Evolutionary conservation across 2,113 vertebrate species (phyloP).

Genomic region (Scomber colias): DNA sequence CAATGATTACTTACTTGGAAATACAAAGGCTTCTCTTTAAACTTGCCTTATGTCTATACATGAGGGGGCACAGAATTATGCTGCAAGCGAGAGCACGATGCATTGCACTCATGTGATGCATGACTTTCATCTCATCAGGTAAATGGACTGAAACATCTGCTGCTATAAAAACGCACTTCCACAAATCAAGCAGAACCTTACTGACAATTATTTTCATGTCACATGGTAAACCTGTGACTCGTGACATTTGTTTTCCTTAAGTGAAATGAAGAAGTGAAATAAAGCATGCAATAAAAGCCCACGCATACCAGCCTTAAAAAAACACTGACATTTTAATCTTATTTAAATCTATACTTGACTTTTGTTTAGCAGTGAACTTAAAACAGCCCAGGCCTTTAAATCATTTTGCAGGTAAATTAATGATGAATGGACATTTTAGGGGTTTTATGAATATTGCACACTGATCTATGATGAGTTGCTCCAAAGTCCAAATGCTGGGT

Average conservation of each 20-base stretch:
- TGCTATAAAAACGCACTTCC: slow-evolving; percentile 29
- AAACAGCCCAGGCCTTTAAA: neutral
- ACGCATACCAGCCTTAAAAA: neutral
- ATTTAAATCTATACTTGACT: neutral
- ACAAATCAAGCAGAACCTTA: slow-evolving; percentile 41
- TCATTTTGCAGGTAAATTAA: neutral
- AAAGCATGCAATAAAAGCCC: neutral
- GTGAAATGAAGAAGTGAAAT: slow-evolving; percentile 31
- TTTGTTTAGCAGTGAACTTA: too few species aligned
- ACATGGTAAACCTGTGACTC: slow-evolving; percentile 18
- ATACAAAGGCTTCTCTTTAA: neutral
- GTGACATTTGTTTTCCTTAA: neutral
- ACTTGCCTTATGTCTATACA: neutral
- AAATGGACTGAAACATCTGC: slow-evolving; percentile 42
- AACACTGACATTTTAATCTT: neutral
- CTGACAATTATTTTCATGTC: slow-evolving; percentile 24
- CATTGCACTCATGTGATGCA: slow-evolving; percentile 18
- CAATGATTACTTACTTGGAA: neutral
- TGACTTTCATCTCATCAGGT: slow-evolving; percentile 38
- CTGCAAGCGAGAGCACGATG: slow-evolving; percentile 1
- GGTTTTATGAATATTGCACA: neutral
- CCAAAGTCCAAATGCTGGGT: neutral
- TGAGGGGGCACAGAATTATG: neutral
- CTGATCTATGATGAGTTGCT: neutral
- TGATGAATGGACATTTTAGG: neutral